A percentile compares a stretch with the other conserved stretches of the same genome.
Evolutionary conservation across 1,140 invertebrate genomes (phyloP).

Genomic region (Elysia chlorotica): DNA sequence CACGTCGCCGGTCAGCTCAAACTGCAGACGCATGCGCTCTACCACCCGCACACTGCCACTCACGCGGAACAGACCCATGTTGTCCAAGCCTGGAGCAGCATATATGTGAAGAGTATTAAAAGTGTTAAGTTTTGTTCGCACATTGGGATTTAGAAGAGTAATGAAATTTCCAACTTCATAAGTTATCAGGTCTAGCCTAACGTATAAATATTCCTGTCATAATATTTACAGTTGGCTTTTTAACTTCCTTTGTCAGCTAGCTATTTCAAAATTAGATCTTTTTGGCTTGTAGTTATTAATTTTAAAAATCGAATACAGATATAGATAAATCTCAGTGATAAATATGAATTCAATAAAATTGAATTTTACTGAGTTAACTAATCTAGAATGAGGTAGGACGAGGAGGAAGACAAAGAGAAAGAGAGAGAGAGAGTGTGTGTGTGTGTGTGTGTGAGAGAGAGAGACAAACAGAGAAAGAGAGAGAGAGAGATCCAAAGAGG

Average conservation of each 20-base stretch:
- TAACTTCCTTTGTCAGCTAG: neutral
- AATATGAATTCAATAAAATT: neutral
- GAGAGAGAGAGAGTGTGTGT: neutral
- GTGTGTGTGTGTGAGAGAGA: neutral
- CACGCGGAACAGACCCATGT: constrained; percentile 62
- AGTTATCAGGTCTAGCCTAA: neutral
- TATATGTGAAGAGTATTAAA: neutral
- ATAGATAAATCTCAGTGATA: no score
- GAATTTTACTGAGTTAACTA: neutral
- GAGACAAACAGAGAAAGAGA: neutral
- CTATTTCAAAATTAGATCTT: neutral
- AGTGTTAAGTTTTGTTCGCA: neutral
- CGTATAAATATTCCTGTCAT: neutral
- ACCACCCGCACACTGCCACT: constrained; percentile 59
- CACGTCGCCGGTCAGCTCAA: constrained; percentile 61
- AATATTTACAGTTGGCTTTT: neutral
- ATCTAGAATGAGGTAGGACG: neutral
- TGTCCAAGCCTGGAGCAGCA: constrained; percentile 39
- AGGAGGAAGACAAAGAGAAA: no score
- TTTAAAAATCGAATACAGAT: no score
- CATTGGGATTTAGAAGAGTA: no score
- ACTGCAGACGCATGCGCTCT: constrained; percentile 58
- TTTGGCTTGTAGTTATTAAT: no score
- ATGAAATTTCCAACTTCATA: no score
- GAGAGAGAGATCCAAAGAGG: neutral